These are phyloP conservation scores for Pelusios castaneus DNA, from an alignment of 2,113 vertebrate genomes.

Conservation along the genomic window DNA sequence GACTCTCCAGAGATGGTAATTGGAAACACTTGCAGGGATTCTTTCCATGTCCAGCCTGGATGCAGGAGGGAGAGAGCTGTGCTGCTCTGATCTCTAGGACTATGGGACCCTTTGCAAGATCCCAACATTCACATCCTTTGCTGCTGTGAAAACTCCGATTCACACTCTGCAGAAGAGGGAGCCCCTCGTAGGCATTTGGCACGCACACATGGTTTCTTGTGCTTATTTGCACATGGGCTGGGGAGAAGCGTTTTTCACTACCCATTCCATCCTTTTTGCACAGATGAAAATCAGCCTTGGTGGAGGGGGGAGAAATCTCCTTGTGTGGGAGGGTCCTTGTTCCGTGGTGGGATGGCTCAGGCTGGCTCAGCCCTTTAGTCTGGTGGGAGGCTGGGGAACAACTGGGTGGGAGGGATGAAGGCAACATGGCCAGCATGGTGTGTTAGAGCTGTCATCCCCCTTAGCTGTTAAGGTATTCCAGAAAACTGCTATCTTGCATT, in stretches of 20 bases:
- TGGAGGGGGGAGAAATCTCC: neutral
- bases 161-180: fast-evolving
- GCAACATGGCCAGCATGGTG: neutral
- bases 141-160: neutral
- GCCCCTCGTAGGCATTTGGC: neutral
- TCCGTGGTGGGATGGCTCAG: fast-evolving
- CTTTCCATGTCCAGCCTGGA: neutral
- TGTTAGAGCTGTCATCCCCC: neutral
- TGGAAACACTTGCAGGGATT: constrained; percentile 5
- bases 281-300: neutral
- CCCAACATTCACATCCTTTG: fast-evolving
- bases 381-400: neutral
- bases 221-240: fast-evolving
- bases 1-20: neutral
- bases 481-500: neutral
- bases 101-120: fast-evolving
- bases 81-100: neutral
- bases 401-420: neutral
- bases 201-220: neutral
- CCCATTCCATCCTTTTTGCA: neutral
- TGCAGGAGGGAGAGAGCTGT: neutral
- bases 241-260: neutral
- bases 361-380: neutral
- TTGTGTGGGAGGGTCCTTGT: neutral
- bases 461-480: neutral